Conservation (phyloP, 2,797 vertebrate genomes). For the Xenopus petersii region DNA sequence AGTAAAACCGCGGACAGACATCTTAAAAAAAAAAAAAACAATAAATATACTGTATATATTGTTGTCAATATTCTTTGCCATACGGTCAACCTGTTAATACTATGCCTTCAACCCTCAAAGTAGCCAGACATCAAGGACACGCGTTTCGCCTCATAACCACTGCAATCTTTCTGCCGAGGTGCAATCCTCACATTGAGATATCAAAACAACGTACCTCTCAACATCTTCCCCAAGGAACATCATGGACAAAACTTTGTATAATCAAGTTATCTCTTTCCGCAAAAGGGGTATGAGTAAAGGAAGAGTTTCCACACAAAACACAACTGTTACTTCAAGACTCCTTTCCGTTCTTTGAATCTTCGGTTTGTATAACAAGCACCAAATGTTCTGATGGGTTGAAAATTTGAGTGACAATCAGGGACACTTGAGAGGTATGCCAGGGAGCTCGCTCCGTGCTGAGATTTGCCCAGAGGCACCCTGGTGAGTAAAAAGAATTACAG, state of each 20-base stretch:
- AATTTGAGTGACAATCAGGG: conserved; percentile 50
- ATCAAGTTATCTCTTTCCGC: conserved; percentile 50
- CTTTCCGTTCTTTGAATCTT: conserved; percentile 48
- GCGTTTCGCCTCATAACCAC: conserved; percentile 27
- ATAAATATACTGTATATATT: neutral
- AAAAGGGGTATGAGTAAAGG: conserved; percentile 50
- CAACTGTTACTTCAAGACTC: conserved; percentile 48
- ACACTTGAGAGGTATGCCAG: conserved; percentile 65
- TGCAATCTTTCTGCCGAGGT: conserved; percentile 27
- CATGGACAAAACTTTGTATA: conserved; percentile 49
- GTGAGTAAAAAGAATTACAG: conserved; percentile 74
- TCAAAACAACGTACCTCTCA: conserved; percentile 51
- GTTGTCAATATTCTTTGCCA: conserved; percentile 18
- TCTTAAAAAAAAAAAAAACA: neutral
- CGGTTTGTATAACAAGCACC: conserved; percentile 50
- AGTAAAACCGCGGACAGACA: conserved; percentile 38
- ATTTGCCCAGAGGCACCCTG: conserved; percentile 77
- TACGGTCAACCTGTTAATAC: conserved; percentile 7
- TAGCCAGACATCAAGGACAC: conserved; percentile 42
- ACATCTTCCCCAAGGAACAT: conserved; percentile 48
- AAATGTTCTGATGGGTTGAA: conserved; percentile 48
- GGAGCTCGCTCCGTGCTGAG: conserved; percentile 77
- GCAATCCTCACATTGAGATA: conserved; percentile 78
- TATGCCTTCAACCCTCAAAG: conserved; percentile 33
- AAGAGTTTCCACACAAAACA: conserved; percentile 49